phyloP scores from a whole-genome alignment of 1,140 invertebrate species.

The Drosophila bipectinata region DNA sequence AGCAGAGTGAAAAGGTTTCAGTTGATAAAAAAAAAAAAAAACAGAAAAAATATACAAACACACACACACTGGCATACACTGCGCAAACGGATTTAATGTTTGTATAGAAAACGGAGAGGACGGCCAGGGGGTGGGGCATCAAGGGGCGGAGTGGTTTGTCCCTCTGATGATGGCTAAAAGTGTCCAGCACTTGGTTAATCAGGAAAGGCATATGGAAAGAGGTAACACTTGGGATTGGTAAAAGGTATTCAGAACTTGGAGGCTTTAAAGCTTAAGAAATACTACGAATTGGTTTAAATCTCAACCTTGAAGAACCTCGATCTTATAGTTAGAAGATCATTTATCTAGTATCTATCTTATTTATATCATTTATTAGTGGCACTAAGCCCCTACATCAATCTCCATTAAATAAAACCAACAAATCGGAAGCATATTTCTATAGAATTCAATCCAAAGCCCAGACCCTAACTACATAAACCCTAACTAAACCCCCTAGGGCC shows the following conservation, averaged over 20 bases:
- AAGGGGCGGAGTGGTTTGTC: conserved; percentile 41
- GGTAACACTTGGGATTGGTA: not conserved
- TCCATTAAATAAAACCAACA: too few relatives aligned
- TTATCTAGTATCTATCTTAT: too few relatives aligned
- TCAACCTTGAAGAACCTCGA: too few relatives aligned
- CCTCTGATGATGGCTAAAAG: conserved; percentile 35
- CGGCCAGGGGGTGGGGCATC: not conserved
- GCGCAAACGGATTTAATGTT: conserved; percentile 69
- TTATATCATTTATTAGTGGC: too few relatives aligned
- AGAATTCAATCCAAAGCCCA: not conserved
- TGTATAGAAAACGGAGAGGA: conserved; percentile 63
- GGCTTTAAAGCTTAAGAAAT: too few relatives aligned
- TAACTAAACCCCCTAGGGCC: not conserved
- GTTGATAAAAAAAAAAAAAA: conserved; percentile 69
- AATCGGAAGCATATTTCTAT: too few relatives aligned
- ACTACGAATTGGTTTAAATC: too few relatives aligned
- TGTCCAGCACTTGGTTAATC: conserved; percentile 19
- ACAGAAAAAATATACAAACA: conserved; percentile 61
- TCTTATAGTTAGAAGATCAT: too few relatives aligned
- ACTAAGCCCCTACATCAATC: too few relatives aligned
- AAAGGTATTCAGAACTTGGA: too few relatives aligned
- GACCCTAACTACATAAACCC: not conserved
- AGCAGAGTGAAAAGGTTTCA: conserved; percentile 69
- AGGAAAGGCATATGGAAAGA: conserved; percentile 13
- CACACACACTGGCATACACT: conserved; percentile 32